Conservation (phyloP, 2,888 invertebrate genomes). For the Sylvicola cinctus region DNA sequence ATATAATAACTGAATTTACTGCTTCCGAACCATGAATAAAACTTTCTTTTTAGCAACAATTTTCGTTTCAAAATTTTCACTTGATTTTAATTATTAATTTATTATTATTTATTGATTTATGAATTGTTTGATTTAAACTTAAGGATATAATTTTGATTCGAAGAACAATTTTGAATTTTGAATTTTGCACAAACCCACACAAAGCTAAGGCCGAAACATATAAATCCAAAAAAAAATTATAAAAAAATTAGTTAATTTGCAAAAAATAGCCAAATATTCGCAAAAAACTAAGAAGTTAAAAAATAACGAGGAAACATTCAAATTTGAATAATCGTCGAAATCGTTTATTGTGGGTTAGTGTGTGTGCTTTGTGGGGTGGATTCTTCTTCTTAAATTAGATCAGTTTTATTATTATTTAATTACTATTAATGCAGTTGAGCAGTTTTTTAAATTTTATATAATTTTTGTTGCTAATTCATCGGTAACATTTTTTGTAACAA, state of each 20-base stretch:
- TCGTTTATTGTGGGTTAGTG: constrained; percentile 6
- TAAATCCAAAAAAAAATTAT: constrained; percentile 4
- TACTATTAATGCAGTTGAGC: too few relatives aligned
- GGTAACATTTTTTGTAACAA: too few relatives aligned
- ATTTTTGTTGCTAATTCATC: too few relatives aligned
- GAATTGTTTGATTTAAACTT: background rate
- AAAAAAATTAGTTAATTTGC: background rate
- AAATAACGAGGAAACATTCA: background rate
- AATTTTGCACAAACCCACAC: constrained; percentile 7
- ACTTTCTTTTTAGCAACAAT: too few relatives aligned
- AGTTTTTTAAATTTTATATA: too few relatives aligned
- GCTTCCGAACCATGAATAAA: too few relatives aligned
- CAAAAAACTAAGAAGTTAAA: background rate
- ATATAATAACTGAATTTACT: too few relatives aligned
- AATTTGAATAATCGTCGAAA: background rate
- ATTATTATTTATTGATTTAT: background rate
- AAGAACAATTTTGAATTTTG: constrained; percentile 4
- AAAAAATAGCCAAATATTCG: too few relatives aligned
- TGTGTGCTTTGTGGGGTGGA: constrained; percentile 1
- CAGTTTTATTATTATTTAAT: too few relatives aligned
- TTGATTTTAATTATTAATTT: too few relatives aligned
- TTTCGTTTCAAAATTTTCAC: too few relatives aligned
- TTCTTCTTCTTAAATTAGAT: background rate
- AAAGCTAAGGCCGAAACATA: constrained; percentile 6
- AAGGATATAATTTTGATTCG: background rate